Evolutionary conservation across 1,140 invertebrate genomes (phyloP), one percentile per base, ranked within the genome.

Genomic region (Drosophila grimshawi): DNA sequence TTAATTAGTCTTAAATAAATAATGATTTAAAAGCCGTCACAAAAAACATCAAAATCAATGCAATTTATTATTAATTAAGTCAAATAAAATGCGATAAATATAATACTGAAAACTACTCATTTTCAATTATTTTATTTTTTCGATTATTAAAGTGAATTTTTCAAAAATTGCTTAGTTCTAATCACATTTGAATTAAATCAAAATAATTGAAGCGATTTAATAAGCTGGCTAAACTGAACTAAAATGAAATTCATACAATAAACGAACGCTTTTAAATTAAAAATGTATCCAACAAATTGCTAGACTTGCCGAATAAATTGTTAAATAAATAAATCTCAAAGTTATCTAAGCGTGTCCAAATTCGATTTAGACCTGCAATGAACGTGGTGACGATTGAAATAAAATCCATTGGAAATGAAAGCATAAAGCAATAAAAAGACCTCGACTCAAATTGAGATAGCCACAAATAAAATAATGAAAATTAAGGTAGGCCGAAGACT

Each of bases 271-370:
- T 43, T 41, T 10, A 61, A 41, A 61, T 52, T 11, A 53, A 46
- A 60, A 59, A 73, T 37, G 55, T 74, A 48, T 63, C 56, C 72
- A 81, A 81, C 82, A 81, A 82, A 82, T 82, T 78, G 69, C 64
- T 39, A 32, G 57, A 60, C 60, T 71, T 56, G 80, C 61, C 76
- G 46, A 48, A 53, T 55, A 78, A 78, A 82, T 82, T 70, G 63
- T 82, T 63, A 82, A 82, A 79, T 82, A 83, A 82, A 83, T 82
- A 82, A 82, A 82, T 82, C 80, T 79, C 61, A 82, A 82, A 82
- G 80, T 79, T 82, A 82, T 75, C 80, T 78, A 83, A 82, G 80
- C 80, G 80, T 82, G 75, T 78, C 80, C 67, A 70, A 83, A 79
- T 79, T 82, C 80, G 80, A 82, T 82, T 82, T 82, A 82, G 75